Base-by-base conservation (phyloP, 53 echinoderm and acorn worm genomes). In the Crossaster papposus region DNA sequence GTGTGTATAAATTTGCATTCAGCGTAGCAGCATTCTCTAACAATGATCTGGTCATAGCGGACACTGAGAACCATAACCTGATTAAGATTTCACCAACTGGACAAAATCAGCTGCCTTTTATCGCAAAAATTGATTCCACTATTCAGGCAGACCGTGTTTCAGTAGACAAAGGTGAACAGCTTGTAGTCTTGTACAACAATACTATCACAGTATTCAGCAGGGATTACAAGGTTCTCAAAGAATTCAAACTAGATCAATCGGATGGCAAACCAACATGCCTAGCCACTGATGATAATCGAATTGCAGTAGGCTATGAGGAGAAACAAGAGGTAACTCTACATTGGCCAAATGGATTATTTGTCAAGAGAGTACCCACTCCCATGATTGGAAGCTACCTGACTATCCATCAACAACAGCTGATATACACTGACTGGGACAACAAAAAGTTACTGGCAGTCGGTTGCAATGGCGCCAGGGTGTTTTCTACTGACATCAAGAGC, bases 251-350 rank as follows among this genome's bases (percentile, higher is more conserved):
- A 64, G 65, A 28, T 23, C 20, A 37, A 82, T 1, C 36, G 26
- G 82, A 64, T 22, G n/a, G 82, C 4, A 13, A 34, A 36, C 64
- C 38, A 82, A 36, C 65, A 37, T 65, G 82, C 64, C 36, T 65
- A 2, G 65, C 64, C 11, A 65, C 28, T 65, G 82, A 82, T 10
- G 9, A 5, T 5, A 30, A 68, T 23, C 24, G 2, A 28, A 82
- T 65, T 38, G 65, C 38, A 26, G 38, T 65, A 38, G 65, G 82
- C 13, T 64, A 82, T 28, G 65, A 28, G 33, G 64, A 64, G n/a
- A 82, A 34, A 22, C 53, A 72, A 1, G 6, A 35, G 24, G 33
- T 85, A 44, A 30, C 35, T 53, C 85, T 85, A 20, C 72, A 72
- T 73, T 14, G 36, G 10, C 36, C 75, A 5, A 29, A 35, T 4